Evolutionary conservation across 2,797 vertebrate genomes (phyloP), one percentile per base, ranked within the genome.

Genomic region (Cirrhinus molitorella): DNA sequence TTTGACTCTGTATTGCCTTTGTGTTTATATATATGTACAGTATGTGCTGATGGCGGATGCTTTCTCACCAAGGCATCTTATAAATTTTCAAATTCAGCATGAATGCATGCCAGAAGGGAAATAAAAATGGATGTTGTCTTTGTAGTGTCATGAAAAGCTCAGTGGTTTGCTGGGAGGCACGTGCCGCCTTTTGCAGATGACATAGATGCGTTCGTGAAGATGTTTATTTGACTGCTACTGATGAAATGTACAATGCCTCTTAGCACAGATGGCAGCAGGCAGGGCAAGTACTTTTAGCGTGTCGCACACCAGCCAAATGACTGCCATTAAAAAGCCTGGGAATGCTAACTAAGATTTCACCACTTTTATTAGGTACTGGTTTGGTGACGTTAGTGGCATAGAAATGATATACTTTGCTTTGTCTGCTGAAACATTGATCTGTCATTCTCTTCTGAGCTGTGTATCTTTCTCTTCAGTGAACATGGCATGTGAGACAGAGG

Each of bases 91-190:
- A 47, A 40, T 81, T 65, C 59, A 66, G 57, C 61, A 53, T 53
- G 45, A 53, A 55, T 65, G 11, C 31, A 21, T 40, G 21, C 80
- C 71, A 82, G 31, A 66, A 43, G 71, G 45, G 71, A 74, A 82
- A 82, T 65, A 74, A 65, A 74, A 37, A 37, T n/a, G 12, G 47
- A 82, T 82, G 34, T 65, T 37, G 47, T 65, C 55, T 74, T 65
- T 81, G 43, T 25, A 74, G 45, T 34, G 12, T 28, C 34, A 43
- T 74, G 59, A 82, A 81, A 82, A 55, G 45, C 59, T 66, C 34
- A 43, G n/a, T 19, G 70, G 53, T 70, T 43, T 16, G 57, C 57
- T 34, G 31, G 31, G 13, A 79, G 70, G 45, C 45, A 72, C 13
- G 14, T 31, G 55, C 23, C 7, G 14, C 37, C 40, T 81, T 81